Base-by-base conservation (phyloP, 2,797 vertebrate genomes). In the Antrozous pallidus region DNA sequence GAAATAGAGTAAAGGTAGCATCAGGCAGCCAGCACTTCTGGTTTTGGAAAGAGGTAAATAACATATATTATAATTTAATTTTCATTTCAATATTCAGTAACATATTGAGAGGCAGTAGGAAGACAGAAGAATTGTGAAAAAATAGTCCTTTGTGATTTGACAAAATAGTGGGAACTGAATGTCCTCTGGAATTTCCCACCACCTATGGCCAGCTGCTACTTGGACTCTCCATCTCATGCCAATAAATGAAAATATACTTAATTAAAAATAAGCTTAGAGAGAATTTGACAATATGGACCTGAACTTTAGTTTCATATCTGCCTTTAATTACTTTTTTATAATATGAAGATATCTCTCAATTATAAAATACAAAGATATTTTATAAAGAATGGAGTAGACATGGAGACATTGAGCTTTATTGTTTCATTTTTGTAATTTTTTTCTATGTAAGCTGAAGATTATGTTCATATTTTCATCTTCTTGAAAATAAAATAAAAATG, bases 21-120 rank as follows among this genome's bases (percentile, higher is more conserved):
- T 1, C 47, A 31, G 56, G 67, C 5, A 69, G 51, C 2, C 11
- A 69, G 47, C 2, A 51, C 8, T n/a, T 84, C n/a, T 83, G 10
- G 47, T 78, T 84, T 94, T 78, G 22, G n/a, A 92, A 90, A 77
- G 47, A 95, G 16, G 14, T 45, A 56, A 88, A 56, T 79, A 26
- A 28, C 31, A 54, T 24, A 85, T 56, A 42, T 2, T 85, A 6
- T 77, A 0, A 79, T 91, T 90, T 70, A n/a, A 78, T 20, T 92
- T 84, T 93, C 18, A 81, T 49, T 42, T 74, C 10, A 70, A 14
- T 82, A 61, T 81, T 93, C 73, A 54, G 38, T 67, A 16, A 86
- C 79, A 61, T 88, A 69, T 22, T 67, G 17, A 65, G n/a, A 65
- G 40, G 40, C 4, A 61, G 12, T 8, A 14, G 18, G 9, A 42